A percentile compares a stretch with the other conserved stretches of the same genome.
phyloP scores from a whole-genome alignment of 1,140 invertebrate genomes.

The Hermatobates lingyangjiaoensis region DNA sequence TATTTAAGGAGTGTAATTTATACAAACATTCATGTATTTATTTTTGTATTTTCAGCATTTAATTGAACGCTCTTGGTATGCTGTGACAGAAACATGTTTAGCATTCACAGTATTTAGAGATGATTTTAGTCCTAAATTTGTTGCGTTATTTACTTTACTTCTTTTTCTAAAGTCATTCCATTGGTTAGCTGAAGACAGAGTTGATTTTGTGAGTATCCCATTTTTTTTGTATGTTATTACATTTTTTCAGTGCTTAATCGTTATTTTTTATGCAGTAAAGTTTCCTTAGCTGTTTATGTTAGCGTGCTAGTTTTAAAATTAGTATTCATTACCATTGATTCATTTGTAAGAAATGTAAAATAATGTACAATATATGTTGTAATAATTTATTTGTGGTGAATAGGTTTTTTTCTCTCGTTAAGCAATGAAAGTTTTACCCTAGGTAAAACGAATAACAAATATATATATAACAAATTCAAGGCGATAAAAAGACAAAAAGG shows the following conservation, averaged over 20 bases:
- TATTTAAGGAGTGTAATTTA: neutral
- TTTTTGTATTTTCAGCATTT: conserved; percentile 58
- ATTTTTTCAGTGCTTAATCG: too few species aligned
- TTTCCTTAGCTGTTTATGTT: neutral
- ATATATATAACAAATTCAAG: too few species aligned
- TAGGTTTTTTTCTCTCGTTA: too few species aligned
- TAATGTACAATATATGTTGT: too few species aligned
- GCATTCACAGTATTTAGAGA: conserved; percentile 98
- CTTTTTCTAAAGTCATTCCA: conserved; percentile 98
- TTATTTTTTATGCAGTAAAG: neutral
- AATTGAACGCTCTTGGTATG: conserved; percentile 97
- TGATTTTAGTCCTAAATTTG: conserved; percentile 97
- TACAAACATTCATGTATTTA: conserved; percentile 3
- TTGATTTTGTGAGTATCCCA: conserved; percentile 81
- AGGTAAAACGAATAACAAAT: too few species aligned
- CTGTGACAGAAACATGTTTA: conserved; percentile 93
- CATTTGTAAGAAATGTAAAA: too few species aligned
- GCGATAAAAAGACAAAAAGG: too few species aligned
- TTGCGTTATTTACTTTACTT: conserved; percentile 89
- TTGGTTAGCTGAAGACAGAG: conserved; percentile 96
- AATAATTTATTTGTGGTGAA: too few species aligned
- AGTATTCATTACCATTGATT: too few species aligned
- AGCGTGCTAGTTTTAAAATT: conserved; percentile 8
- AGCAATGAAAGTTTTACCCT: too few species aligned
- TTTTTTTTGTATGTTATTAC: neutral